Evolutionary conservation across 2,797 vertebrate genomes (phyloP).

Genomic region (Leptoclinus maculatus): DNA sequence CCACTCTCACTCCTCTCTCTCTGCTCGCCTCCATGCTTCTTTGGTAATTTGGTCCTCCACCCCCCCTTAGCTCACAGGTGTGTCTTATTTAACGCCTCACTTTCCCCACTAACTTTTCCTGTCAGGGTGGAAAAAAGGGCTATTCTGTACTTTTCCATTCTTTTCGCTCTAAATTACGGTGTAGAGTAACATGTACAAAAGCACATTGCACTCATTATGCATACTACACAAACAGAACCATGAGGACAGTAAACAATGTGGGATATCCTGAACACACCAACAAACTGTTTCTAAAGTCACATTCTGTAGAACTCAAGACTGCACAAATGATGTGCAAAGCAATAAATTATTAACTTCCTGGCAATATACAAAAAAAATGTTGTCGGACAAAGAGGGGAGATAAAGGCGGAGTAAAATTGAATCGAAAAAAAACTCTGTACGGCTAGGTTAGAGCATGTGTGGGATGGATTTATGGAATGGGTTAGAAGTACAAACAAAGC

Average conservation of each 20-base stretch:
- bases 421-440: background rate
- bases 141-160: background rate
- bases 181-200: background rate
- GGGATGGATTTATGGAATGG: too few species aligned
- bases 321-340: background rate
- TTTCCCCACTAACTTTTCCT: background rate
- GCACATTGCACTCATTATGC: background rate
- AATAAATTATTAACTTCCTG: background rate
- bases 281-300: too few species aligned
- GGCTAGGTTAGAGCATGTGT: background rate
- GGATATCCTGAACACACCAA: background rate
- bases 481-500: too few species aligned
- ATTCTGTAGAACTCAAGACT: too few species aligned
- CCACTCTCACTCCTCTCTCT: background rate
- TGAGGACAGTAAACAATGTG: background rate
- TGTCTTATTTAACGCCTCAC: background rate
- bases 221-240: background rate
- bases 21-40: background rate
- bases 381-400: background rate
- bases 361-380: background rate
- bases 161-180: too few species aligned
- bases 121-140: background rate
- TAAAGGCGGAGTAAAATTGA: background rate
- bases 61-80: background rate
- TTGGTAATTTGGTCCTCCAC: background rate